Conservation (phyloP, 2,113 vertebrate genomes). For the Picathartes gymnocephalus region DNA sequence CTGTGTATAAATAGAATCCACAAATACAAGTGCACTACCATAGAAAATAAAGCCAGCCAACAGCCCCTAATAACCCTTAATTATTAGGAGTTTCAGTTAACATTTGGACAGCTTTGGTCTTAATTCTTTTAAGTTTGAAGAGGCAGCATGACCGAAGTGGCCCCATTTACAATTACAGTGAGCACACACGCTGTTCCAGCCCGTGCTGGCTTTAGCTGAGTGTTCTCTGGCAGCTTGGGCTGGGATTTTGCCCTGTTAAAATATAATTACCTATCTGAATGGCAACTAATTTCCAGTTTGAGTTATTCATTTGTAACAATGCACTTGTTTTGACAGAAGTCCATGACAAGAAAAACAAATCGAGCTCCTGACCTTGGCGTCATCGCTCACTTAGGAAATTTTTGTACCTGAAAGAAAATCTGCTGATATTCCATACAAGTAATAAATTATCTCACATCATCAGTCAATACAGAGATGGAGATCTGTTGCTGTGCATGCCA, state of each 20-base stretch:
- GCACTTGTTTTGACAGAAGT: constrained; percentile 4
- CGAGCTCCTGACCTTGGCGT: background rate
- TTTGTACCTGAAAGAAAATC: background rate
- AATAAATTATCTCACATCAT: background rate
- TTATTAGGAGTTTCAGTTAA: constrained; percentile 48
- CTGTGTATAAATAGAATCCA: constrained; percentile 13
- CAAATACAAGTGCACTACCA: background rate
- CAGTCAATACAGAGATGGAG: background rate
- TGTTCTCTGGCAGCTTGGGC: background rate
- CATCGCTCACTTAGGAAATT: background rate
- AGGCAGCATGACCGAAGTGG: background rate
- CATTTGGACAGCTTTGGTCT: constrained; percentile 52
- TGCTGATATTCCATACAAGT: background rate
- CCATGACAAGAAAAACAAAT: background rate
- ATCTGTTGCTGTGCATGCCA: background rate
- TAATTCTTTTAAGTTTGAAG: constrained; percentile 51
- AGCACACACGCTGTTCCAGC: constrained; percentile 6
- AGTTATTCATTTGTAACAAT: background rate
- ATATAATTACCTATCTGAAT: constrained; percentile 29
- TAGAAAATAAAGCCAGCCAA: constrained; percentile 28
- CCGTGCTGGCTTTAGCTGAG: constrained; percentile 16
- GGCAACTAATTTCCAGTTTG: background rate
- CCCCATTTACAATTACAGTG: background rate
- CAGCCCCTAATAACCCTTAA: constrained; percentile 17
- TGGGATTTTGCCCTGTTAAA: constrained; percentile 46